These are phyloP conservation scores for Enhydra lutris DNA, from an alignment of 2,113 vertebrate genomes.

Conservation along the genomic window DNA sequence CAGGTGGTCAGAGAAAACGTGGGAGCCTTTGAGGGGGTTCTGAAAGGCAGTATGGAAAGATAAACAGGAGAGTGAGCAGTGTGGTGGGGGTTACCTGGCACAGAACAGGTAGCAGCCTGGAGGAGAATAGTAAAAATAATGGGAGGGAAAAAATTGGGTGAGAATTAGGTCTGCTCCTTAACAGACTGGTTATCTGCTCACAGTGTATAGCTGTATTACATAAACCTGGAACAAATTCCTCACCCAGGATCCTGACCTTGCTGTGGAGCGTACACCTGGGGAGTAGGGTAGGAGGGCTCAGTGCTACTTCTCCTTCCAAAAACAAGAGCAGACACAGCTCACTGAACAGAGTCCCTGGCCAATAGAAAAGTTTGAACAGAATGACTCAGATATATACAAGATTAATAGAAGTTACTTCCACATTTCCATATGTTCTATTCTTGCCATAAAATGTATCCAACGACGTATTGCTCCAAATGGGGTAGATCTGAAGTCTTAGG, in stretches of 20 bases:
- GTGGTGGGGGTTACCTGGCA: no score
- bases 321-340: neutral
- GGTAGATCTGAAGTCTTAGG: neutral
- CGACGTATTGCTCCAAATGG: neutral
- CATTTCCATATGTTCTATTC: constrained; percentile 19
- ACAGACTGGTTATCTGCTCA: neutral
- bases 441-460: constrained; percentile 1
- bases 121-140: neutral
- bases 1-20: neutral
- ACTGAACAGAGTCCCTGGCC: neutral
- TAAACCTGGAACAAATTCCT: neutral
- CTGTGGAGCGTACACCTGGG: neutral
- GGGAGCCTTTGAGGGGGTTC: neutral
- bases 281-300: neutral
- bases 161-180: neutral
- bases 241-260: neutral
- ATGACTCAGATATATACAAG: neutral
- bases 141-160: neutral
- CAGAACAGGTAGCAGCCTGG: neutral
- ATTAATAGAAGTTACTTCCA: neutral
- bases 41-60: neutral
- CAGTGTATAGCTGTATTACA: accelerated
- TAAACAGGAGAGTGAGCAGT: neutral
- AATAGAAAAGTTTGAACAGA: neutral
- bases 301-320: neutral